Evolutionary conservation across 2,888 invertebrate genomes (phyloP), one percentile per base, ranked within the genome.

Genomic region (Pedicia rivosa): DNA sequence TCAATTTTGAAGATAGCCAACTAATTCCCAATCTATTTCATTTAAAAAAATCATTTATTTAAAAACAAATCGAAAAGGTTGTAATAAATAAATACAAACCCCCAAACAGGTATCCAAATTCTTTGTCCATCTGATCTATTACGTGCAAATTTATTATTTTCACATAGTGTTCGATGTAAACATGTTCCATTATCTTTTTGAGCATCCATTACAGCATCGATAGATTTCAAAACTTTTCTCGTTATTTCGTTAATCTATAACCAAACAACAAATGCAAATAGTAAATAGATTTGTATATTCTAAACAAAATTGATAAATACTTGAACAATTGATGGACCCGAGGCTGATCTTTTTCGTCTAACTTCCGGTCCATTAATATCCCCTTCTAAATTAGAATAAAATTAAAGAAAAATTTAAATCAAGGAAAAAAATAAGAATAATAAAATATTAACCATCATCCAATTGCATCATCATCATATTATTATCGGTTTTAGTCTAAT

Each of bases 11-110:
- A 0, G 76, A 73, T 6, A 74, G 55, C 79, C 80, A 82, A 41
- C 79, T 78, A 57, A 80, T 70, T n/a, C 78, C 80, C 41, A 78
- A 67, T 51, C 81, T 81, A 57, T n/a, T n/a, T n/a, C n/a, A 57
- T 59, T 28, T 36, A 19, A 24, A 40, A 17, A 35, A 12, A 22
- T 37, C 13, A 28, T 24, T 28, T 28, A 26, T 15, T 17, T 27
- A 27, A 34, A 35, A 35, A 17, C 28, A 40, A 16, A 36, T 37
- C 14, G 20, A 40, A 28, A 19, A 15, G 13, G 27, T 16, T 30
- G 22, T 38, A 32, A 28, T 5, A 12, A 35, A 20, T 29, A 17
- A 12, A 36, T 30, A 9, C n/a, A 40, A 64, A 80, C 81, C 80
- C 76, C 78, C 79, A 81, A 42, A 81, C 64, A 1, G 81, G 79